Evolutionary conservation across 2,888 invertebrate genomes (phyloP).

Genomic region (Bombylius discolor): DNA sequence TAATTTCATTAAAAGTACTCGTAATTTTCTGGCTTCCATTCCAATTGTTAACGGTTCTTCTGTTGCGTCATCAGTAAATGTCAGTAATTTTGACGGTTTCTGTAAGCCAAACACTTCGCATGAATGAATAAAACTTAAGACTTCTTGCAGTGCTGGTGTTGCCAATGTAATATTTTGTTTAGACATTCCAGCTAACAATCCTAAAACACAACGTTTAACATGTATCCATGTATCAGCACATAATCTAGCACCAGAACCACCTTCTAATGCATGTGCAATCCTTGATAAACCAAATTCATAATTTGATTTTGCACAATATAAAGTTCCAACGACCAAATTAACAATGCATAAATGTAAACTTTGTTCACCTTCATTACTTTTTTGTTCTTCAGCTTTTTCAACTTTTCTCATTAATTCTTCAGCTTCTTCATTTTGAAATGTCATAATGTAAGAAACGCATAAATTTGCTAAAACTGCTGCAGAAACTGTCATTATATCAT

Average conservation of each 20-base stretch:
- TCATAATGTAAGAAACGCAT: conserved; percentile 99
- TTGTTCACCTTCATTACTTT: conserved; percentile 73
- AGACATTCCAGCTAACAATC: conserved; percentile 68
- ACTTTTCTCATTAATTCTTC: conserved; percentile 98
- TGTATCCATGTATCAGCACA: conserved; percentile 99
- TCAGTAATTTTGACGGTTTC: conserved; percentile 30
- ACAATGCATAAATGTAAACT: conserved; percentile 97
- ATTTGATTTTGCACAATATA: conserved; percentile 97
- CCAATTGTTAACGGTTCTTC: conserved; percentile 33
- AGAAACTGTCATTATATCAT: conserved; percentile 84
- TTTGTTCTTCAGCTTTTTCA: conserved; percentile 91
- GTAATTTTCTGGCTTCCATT: conserved; percentile 31
- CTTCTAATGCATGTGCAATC: conserved; percentile 80
- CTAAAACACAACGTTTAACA: conserved; percentile 88
- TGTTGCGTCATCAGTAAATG: conserved; percentile 26
- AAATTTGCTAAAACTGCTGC: conserved; percentile 97
- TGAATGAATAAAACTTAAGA: conserved; percentile 70
- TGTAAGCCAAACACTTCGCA: conserved; percentile 50
- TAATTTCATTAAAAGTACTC: conserved; percentile 29
- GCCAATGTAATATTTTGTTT: conserved; percentile 73
- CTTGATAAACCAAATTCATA: conserved; percentile 97
- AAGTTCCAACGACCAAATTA: conserved; percentile 94
- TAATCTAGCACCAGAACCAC: conserved; percentile 48
- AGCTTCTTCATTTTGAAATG: conserved; percentile 95
- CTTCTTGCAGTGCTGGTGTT: conserved; percentile 69